Evolutionary conservation across 2,797 vertebrate species (phyloP).

Genomic region (Meda fulgida): DNA sequence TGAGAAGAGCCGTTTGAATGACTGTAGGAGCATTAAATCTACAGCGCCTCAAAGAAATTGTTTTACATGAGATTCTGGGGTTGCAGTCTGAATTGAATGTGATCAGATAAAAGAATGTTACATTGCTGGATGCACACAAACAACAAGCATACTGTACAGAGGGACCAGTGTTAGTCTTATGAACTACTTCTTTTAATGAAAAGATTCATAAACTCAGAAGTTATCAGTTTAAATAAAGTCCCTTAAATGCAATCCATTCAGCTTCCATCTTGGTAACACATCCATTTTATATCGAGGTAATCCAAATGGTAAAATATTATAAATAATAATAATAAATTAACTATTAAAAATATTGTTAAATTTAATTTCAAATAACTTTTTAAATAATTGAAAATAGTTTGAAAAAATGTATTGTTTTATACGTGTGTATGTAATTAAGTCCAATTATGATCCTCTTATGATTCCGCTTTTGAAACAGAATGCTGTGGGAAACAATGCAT

Average conservation of each 20-base stretch:
- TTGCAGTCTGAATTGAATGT: background rate
- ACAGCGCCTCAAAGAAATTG: background rate
- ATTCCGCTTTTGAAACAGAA: background rate
- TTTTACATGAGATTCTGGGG: background rate
- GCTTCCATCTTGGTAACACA: background rate
- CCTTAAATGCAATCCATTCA: background rate
- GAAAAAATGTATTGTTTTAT: background rate
- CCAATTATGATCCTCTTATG: background rate
- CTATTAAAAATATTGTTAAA: background rate
- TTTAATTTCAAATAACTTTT: background rate
- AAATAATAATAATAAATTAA: background rate
- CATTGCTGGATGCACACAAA: background rate
- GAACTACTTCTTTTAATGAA: background rate
- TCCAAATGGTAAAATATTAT: background rate
- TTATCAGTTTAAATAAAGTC: background rate
- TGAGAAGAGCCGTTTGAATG: slow-evolving; percentile 10
- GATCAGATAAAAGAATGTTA: background rate
- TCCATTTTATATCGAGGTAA: background rate
- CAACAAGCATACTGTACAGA: background rate
- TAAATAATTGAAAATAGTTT: no score
- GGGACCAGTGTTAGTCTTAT: no score
- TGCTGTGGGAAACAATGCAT: background rate
- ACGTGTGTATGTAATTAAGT: background rate
- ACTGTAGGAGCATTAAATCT: background rate
- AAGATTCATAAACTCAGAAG: background rate